These are phyloP conservation scores for Carapus acus DNA, from an alignment of 2,797 vertebrate species.

Conservation along the genomic window DNA sequence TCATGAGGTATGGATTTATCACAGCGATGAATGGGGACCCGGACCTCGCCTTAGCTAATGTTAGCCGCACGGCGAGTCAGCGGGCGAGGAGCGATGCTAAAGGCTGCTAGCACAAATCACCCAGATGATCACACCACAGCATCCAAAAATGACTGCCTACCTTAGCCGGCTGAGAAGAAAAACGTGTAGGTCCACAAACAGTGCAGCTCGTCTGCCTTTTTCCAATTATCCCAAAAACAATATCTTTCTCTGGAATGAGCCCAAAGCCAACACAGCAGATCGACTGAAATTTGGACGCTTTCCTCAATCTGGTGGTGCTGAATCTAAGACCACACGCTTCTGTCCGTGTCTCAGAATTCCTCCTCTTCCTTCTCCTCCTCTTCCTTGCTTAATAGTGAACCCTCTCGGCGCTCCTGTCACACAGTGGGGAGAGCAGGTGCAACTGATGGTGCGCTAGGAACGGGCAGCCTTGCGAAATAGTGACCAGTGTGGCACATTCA, in stretches of 20 bases:
- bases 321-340: conserved; percentile 67
- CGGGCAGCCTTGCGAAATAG: conserved; percentile 65
- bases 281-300: conserved; percentile 64
- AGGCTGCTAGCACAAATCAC: conserved; percentile 49
- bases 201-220: conserved; percentile 39
- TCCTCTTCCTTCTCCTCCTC: conserved; percentile 53
- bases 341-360: conserved; percentile 67
- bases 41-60: conserved; percentile 69
- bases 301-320: conserved; percentile 70
- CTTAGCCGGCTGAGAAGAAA: conserved; percentile 60
- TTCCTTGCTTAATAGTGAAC: conserved; percentile 74
- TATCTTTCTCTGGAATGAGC: conserved; percentile 39
- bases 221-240: conserved; percentile 53
- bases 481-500: conserved; percentile 53
- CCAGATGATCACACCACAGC: conserved; percentile 32
- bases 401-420: conserved; percentile 60
- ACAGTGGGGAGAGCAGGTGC: conserved; percentile 66
- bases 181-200: conserved; percentile 61
- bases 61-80: conserved; percentile 51
- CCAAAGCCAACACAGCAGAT: conserved; percentile 43
- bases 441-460: conserved; percentile 64
- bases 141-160: conserved; percentile 44
- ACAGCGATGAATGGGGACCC: conserved; percentile 49
- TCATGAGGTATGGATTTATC: conserved; percentile 9
- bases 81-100: conserved; percentile 51